Evolutionary conservation across 2,888 invertebrate genomes (phyloP).

Genomic region (Dasysyrphus albostriatus): DNA sequence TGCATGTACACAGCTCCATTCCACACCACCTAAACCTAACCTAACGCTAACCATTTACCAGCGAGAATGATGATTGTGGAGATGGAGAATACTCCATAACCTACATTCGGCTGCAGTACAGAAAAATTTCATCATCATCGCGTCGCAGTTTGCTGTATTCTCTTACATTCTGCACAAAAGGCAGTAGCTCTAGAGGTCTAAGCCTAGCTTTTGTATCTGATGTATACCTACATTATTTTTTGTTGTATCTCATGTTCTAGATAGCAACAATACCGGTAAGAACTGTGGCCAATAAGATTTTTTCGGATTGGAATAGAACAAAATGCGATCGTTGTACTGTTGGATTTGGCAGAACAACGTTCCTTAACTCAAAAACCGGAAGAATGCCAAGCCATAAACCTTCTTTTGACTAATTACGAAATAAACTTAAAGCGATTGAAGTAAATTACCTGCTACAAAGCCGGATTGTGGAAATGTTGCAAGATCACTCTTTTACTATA

Average conservation of each 20-base stretch:
- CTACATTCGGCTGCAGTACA: conserved; percentile 58
- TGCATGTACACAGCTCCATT: conserved; percentile 44
- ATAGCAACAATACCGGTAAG: conserved; percentile 73
- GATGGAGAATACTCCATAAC: conserved; percentile 56
- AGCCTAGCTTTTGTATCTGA: conserved; percentile 20
- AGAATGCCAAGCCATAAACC: conserved; percentile 71
- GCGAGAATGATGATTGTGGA: conserved; percentile 40
- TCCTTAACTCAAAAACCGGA: conserved; percentile 64
- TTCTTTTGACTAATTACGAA: conserved; percentile 75
- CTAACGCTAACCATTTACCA: conserved; percentile 18
- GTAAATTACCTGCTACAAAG: conserved; percentile 12
- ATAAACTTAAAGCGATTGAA: conserved; percentile 25
- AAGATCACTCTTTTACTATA: conserved; percentile 3
- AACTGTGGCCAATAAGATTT: conserved; percentile 38
- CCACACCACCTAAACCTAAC: conserved; percentile 13
- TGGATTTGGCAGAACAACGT: conserved; percentile 48
- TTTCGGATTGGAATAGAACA: conserved; percentile 36
- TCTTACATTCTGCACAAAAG: conserved; percentile 44
- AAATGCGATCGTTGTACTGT: conserved; percentile 49
- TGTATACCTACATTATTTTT: not conserved
- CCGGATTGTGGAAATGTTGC: conserved; percentile 24
- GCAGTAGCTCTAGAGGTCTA: conserved; percentile 5
- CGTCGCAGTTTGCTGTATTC: conserved; percentile 46
- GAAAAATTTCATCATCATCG: conserved; percentile 64
- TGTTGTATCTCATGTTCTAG: conserved; percentile 67